Base-by-base conservation (phyloP, 2,888 invertebrate species). In the Ptychoptera albimana region DNA sequence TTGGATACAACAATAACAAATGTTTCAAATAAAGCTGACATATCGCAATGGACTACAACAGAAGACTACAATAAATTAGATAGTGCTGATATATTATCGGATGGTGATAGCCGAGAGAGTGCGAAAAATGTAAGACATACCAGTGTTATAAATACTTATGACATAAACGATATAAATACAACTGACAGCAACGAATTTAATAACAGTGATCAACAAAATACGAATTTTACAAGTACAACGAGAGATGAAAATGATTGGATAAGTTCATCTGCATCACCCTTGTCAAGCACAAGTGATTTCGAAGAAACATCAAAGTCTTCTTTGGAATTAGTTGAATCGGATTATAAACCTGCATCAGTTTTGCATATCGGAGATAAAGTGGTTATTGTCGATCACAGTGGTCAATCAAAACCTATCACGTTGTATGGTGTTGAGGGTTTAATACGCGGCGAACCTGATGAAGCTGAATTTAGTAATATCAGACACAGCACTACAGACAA, bases 351-450 rank as follows among this genome's bases (percentile, higher is more conserved):
- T 7, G 16, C 40, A 32, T 32, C 40, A 13, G 42, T 45, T 23
- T 15, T 44, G 35, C 44, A 48, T 38, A 40, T 42, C 14, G 50
- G 49, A 10, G 47, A 51, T 38, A 45, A 50, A 40, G 47, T 51
- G n/a, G 48, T 50, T 3, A 44, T 54, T 42, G 42, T 50, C 11
- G 48, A 51, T 42, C 30, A 50, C 32, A 47, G 50, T 45, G 48
- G 50, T 15, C 46, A 47, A 34, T 42, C 48, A 31, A 45, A 51
- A 44, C 50, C 52, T 7, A 66, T 68, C 14, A 66, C 67, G 3
- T 58, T 67, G 6, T 63, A 68, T 43, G 69, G 68, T 11, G 65
- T 67, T 5, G 68, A 68, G 54, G 68, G 67, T 3, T 53, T 68
- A 6, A 64, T 67, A 54, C 54, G 64, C 44, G 63, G 59, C 6